These are phyloP conservation scores for Macheiramphus alcinus DNA, from an alignment of 2,113 vertebrate species.

Conservation along the genomic window DNA sequence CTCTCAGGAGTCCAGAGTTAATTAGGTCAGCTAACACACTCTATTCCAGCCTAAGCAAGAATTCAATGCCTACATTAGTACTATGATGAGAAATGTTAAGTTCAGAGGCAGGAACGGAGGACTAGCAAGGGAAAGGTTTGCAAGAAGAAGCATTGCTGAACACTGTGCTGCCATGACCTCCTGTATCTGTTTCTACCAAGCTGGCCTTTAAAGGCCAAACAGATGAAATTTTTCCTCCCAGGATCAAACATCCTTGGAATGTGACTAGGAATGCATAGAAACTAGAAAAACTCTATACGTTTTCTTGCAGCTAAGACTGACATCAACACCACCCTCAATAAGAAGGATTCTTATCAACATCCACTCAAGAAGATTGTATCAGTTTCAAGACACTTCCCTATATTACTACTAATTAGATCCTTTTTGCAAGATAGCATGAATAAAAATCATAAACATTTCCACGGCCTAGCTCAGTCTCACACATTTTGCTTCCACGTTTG, in stretches of 20 bases:
- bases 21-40: not conserved
- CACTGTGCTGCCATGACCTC: not conserved
- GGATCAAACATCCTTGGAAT: not conserved
- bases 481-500: not conserved
- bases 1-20: not conserved
- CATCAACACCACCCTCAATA: not conserved
- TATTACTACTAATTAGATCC: not conserved
- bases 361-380: not conserved
- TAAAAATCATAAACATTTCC: not conserved
- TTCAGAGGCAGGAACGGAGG: not conserved
- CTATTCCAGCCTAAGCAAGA: not conserved
- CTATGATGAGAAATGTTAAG: not conserved
- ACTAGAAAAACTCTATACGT: fast-evolving
- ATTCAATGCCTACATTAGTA: not conserved
- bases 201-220: not conserved
- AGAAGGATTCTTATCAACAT: not conserved
- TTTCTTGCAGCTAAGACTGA: not conserved
- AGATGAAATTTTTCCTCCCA: not conserved
- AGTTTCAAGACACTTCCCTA: not conserved
- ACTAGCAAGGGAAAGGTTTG: not conserved
- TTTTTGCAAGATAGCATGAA: not conserved
- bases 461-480: not conserved
- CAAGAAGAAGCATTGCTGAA: fast-evolving
- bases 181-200: not conserved
- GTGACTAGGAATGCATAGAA: not conserved